Percentiles rank a stretch among this genome's conserved stretches.
These are phyloP conservation scores for Pseudococcus longispinus DNA, from an alignment of 2,888 invertebrate genomes.

Conservation along the genomic window DNA sequence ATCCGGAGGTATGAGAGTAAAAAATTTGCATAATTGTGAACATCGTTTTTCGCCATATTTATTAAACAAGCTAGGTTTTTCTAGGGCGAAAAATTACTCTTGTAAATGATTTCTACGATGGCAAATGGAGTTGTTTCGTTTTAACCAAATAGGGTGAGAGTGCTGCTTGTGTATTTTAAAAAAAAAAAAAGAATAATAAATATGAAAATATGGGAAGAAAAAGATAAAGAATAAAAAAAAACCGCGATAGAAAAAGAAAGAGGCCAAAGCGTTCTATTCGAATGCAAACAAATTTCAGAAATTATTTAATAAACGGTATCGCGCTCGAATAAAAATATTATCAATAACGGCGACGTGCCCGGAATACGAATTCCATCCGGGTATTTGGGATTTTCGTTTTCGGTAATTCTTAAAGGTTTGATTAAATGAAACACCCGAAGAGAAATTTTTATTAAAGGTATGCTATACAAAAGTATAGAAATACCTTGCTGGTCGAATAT, in stretches of 20 bases:
- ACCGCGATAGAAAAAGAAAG: background rate
- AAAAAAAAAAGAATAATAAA: background rate
- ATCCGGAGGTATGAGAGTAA: background rate
- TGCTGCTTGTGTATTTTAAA: background rate
- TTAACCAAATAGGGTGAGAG: background rate
- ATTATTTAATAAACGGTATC: constrained; percentile 10
- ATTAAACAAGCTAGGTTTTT: background rate
- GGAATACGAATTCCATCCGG: background rate
- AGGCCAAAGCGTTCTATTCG: background rate
- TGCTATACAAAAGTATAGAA: background rate
- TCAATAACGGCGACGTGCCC: background rate
- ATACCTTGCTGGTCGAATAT: background rate
- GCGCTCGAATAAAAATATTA: constrained; percentile 2
- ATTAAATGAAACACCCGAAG: background rate
- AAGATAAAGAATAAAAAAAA: background rate
- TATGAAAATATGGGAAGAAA: background rate
- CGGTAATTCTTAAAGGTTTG: constrained; percentile 5
- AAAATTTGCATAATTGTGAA: background rate
- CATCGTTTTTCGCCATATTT: background rate
- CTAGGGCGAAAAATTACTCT: background rate
- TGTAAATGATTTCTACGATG: background rate
- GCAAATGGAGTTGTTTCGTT: background rate
- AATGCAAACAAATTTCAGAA: constrained; percentile 2
- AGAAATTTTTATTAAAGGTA: constrained; percentile 12
- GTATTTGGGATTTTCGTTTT: constrained; percentile 1